Base-by-base conservation (phyloP, 2,113 vertebrate species). In the Macrotis lagotis region DNA sequence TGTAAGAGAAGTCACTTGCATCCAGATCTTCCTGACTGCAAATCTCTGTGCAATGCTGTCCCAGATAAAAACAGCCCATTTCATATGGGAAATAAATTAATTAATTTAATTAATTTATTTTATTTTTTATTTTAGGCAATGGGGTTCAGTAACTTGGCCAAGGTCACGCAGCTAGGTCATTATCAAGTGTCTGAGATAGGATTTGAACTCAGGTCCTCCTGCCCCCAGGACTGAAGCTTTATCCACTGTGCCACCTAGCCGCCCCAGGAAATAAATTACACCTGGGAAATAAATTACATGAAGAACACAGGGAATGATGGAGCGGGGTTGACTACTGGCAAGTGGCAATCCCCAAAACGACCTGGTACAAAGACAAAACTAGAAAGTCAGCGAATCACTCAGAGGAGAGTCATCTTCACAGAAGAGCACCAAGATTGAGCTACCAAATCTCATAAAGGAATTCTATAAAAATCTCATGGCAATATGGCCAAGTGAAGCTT, bases 401-500 rank as follows among this genome's bases (percentile, higher is more conserved):
- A 16, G 12, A 83, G 37, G 66, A 44, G 66, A 83, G 2, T 6
- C n/a, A 83, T 0, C 16, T 44, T 1, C n/a, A 19, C 16, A 44
- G 37, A 19, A n/a, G 6, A 83, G 66, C 1, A 2, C n/a, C 2
- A 7, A 0, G 16, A 44, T 19, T 8, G n/a, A 83, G 16, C 5
- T 8, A 2, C n/a, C 19, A 44, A 44, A 83, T 44, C 5, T 44
- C n/a, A 44, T n/a, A 22, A 44, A 44, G 66, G n/a, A 44, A 83
- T 44, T 83, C 66, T n/a, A 19, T 8, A 83, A 24, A 44, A 83
- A 83, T 22, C 66, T 7, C 3, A 24, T 8, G 19, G 66, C 66
- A 83, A 44, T 37, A 44, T 22, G n/a, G 66, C n/a, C 5, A 6
- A 83, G 44, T 19, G 22, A 19, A 83, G n/a, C n/a, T 2, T 24